These are phyloP conservation scores for Hydra vulgaris DNA, from an alignment of 30 jellyfish, hydroid and myxozoan genomes.

Conservation along the genomic window DNA sequence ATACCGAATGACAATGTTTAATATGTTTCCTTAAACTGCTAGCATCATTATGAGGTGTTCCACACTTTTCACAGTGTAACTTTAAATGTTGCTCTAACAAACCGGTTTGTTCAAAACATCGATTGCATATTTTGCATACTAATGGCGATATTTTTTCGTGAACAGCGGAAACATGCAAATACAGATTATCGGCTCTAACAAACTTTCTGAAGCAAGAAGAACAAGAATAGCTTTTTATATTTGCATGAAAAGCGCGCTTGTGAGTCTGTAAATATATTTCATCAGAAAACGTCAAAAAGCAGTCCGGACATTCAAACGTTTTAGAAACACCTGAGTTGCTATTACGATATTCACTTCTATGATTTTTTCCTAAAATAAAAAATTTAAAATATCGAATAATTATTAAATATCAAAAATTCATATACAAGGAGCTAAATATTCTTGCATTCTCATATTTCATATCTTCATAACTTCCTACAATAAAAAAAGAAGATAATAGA, in stretches of 20 bases:
- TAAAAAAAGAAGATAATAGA: no score
- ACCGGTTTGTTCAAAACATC: constrained; percentile 6
- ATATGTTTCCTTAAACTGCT: background rate
- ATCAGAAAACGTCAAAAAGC: constrained; percentile 2
- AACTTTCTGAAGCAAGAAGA: constrained; percentile 1
- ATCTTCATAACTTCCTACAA: no score
- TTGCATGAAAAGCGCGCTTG: background rate
- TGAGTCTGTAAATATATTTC: constrained; percentile 5
- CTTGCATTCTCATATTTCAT: no score
- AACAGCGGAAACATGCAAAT: constrained; percentile 4
- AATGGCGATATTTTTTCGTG: constrained; percentile 20
- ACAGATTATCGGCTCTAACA: constrained; percentile 1
- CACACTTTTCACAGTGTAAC: constrained; percentile 12
- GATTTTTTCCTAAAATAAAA: no score
- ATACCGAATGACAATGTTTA: background rate
- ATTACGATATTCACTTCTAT: no score
- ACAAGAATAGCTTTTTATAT: constrained; percentile 5
- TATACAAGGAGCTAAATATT: no score
- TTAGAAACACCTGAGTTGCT: no score
- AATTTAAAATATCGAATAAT: no score
- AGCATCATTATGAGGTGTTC: background rate
- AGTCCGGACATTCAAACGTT: constrained; percentile 6
- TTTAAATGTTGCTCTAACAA: background rate
- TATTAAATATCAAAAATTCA: no score
- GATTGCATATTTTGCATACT: constrained; percentile 9